phyloP scores from a whole-genome alignment of 2,888 invertebrate genomes.

The Fragum whitleyi region DNA sequence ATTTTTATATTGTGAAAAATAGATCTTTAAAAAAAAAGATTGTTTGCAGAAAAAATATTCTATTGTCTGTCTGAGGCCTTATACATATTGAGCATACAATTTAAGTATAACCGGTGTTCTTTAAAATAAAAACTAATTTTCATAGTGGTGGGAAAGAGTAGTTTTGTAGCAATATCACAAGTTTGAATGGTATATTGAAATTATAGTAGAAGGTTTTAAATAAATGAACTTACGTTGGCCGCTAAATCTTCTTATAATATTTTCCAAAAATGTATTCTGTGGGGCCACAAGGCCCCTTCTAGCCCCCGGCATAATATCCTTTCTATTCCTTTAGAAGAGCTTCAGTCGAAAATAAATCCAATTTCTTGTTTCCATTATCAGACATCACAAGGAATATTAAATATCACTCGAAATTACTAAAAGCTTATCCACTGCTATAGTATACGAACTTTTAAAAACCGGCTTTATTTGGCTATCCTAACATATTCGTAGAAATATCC shows the following conservation, averaged over 20 bases:
- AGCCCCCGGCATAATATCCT: slow-evolving; percentile 81
- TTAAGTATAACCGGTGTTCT: too few relatives aligned
- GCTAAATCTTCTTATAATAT: slow-evolving; percentile 99
- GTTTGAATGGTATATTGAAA: too few relatives aligned
- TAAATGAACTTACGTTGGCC: slow-evolving; percentile 96
- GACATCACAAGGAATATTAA: not conserved
- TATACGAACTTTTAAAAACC: not conserved
- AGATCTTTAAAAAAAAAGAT: too few relatives aligned
- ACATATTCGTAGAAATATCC: not conserved
- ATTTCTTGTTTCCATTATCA: not conserved
- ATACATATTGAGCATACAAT: too few relatives aligned
- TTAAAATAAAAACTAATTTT: too few relatives aligned
- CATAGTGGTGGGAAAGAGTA: too few relatives aligned
- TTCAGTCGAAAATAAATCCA: not conserved
- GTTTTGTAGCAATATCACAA: too few relatives aligned
- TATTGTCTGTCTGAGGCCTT: too few relatives aligned
- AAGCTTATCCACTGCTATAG: not conserved
- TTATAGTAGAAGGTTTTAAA: too few relatives aligned
- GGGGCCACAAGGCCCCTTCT: slow-evolving; percentile 97
- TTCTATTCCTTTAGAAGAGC: slow-evolving; percentile 9
- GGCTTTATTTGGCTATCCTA: not conserved
- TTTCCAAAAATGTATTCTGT: slow-evolving; percentile 99
- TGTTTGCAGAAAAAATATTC: too few relatives aligned
- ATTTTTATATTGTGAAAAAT: too few relatives aligned
- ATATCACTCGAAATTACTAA: not conserved